Conservation (phyloP, 2,797 vertebrate species). For the Sebastes goodei region DNA sequence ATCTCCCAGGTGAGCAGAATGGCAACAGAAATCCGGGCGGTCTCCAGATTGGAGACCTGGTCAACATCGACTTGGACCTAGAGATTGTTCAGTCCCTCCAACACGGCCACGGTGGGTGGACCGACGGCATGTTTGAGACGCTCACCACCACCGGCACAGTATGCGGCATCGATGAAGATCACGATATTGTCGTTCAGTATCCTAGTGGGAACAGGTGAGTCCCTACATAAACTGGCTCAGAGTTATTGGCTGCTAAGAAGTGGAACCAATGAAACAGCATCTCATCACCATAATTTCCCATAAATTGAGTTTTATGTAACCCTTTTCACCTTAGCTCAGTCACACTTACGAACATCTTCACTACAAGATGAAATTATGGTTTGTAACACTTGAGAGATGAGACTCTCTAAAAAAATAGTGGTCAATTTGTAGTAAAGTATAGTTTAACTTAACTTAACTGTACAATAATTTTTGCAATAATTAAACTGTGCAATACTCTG, state of each 20-base stretch:
- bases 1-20: constrained; percentile 92
- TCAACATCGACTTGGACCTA: constrained; percentile 98
- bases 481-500: no score
- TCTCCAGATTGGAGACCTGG: constrained; percentile 96
- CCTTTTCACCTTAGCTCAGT: not conserved
- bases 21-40: constrained; percentile 98
- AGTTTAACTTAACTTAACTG: no score
- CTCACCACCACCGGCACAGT: constrained; percentile 98
- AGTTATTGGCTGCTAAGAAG: not conserved
- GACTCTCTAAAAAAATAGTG: not conserved
- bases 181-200: constrained; percentile 98
- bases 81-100: constrained; percentile 99
- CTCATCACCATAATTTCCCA: not conserved
- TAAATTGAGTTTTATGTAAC: not conserved
- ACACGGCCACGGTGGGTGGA: constrained; percentile 98
- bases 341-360: not conserved
- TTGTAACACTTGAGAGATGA: constrained; percentile 2
- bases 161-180: constrained; percentile 98
- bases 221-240: not conserved
- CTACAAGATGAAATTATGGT: not conserved
- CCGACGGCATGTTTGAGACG: constrained; percentile 99
- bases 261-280: not conserved
- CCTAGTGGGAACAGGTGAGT: constrained; percentile 96
- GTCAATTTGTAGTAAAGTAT: not conserved
- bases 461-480: no score